Evolutionary conservation across 2,888 invertebrate genomes (phyloP).

Genomic region (Emmelina monodactyla): DNA sequence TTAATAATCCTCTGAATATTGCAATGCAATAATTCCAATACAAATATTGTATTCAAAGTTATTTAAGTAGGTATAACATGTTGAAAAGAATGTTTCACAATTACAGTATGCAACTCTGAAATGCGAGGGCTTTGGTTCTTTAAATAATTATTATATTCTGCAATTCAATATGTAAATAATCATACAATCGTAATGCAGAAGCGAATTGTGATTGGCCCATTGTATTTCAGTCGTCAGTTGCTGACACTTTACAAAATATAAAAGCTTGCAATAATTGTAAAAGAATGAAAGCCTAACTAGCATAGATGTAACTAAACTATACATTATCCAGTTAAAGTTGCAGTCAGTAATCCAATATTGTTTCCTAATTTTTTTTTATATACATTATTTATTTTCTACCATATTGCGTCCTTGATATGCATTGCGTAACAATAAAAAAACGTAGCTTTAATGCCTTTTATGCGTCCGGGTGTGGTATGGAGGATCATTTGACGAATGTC

Average conservation of each 20-base stretch:
- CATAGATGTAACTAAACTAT: conserved; percentile 61
- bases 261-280: conserved; percentile 57
- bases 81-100: background rate
- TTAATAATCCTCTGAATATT: conserved; percentile 54
- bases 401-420: conserved; percentile 67
- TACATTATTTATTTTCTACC: conserved; percentile 67
- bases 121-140: conserved; percentile 51
- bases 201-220: conserved; percentile 55
- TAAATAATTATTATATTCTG: conserved; percentile 28
- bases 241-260: conserved; percentile 45
- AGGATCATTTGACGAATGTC: conserved; percentile 24
- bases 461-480: conserved; percentile 38
- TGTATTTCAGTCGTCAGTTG: conserved; percentile 58
- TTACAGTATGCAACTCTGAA: conserved; percentile 47
- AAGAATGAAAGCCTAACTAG: conserved; percentile 59
- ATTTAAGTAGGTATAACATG: background rate
- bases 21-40: conserved; percentile 35
- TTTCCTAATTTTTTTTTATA: conserved; percentile 55
- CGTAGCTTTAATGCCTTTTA: conserved; percentile 56
- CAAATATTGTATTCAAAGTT: conserved; percentile 18
- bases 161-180: too few relatives aligned
- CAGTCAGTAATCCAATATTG: conserved; percentile 57
- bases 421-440: conserved; percentile 67
- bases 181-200: conserved; percentile 20
- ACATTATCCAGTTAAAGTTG: conserved; percentile 51